Evolutionary conservation across 2,888 invertebrate genomes (phyloP).

Genomic region (Willowsia nigromaculata): DNA sequence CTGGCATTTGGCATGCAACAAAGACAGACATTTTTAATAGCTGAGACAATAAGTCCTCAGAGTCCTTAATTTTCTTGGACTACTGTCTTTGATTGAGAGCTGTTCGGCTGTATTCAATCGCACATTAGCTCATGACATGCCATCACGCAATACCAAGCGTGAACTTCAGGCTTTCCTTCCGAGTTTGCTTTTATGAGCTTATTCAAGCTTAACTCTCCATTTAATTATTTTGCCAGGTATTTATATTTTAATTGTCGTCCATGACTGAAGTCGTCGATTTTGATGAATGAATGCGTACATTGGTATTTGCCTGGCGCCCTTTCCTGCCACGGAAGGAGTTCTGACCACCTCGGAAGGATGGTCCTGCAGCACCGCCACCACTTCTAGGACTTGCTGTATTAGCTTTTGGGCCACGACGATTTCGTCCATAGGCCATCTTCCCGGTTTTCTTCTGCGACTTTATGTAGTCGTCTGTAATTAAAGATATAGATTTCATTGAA

Average conservation of each 20-base stretch:
- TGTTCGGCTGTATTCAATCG: not conserved
- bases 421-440: conserved; percentile 52
- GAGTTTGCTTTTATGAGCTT: not conserved
- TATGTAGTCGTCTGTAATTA: conserved; percentile 71
- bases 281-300: conserved; percentile 58
- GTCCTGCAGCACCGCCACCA: conserved; percentile 54
- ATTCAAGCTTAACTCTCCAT: not conserved
- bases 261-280: not conserved
- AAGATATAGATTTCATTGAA: not conserved
- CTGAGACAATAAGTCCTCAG: not conserved
- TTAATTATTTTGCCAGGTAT: not conserved
- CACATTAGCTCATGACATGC: conserved; percentile 6
- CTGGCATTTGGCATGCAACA: not conserved
- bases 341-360: conserved; percentile 32
- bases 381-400: conserved; percentile 35
- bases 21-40: not conserved
- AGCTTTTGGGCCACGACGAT: conserved; percentile 39
- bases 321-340: conserved; percentile 64
- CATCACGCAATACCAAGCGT: not conserved
- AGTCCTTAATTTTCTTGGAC: not conserved
- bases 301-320: conserved; percentile 40
- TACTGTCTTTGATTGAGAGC: not conserved
- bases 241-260: not conserved
- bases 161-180: conserved; percentile 13
- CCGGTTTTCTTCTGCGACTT: conserved; percentile 62